A percentile compares a stretch with the other conserved stretches of the same genome.
phyloP scores from a whole-genome alignment of 1,140 invertebrate species.

The Wasmannia auropunctata region DNA sequence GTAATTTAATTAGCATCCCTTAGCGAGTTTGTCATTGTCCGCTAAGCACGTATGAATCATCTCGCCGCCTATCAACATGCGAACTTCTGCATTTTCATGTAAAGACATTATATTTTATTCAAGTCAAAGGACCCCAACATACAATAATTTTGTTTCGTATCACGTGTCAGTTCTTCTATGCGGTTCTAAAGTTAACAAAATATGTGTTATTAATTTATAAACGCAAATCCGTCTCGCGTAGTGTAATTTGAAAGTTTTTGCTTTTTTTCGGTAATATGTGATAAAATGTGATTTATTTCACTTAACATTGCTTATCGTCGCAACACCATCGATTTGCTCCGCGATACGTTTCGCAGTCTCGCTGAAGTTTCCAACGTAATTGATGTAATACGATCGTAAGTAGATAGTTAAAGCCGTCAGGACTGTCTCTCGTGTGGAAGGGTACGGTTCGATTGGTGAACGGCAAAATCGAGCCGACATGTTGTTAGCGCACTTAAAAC shows the following conservation, averaged over 20 bases:
- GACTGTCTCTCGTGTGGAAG: constrained; percentile 25
- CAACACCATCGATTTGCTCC: not conserved
- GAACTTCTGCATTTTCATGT: not conserved
- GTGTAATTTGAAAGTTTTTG: not conserved
- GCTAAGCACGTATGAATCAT: constrained; percentile 16
- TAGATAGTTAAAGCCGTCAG: constrained; percentile 20
- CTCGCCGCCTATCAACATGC: not conserved
- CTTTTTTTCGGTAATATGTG: not conserved
- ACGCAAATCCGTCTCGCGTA: not conserved
- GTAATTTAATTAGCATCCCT: constrained; percentile 51
- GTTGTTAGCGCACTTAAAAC: constrained; percentile 59
- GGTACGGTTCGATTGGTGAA: constrained; percentile 54
- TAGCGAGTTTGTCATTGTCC: constrained; percentile 44
- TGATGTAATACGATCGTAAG: constrained; percentile 53
- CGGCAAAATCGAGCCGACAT: constrained; percentile 60
- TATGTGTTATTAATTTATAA: not conserved
- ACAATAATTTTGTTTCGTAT: not conserved
- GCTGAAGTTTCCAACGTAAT: constrained; percentile 58
- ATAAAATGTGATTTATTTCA: not conserved
- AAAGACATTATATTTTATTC: constrained; percentile 1
- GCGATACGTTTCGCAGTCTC: constrained; percentile 54
- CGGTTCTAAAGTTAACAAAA: not conserved
- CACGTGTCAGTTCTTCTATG: not conserved
- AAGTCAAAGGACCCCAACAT: not conserved
- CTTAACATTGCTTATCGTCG: not conserved